Evolutionary conservation across 2,797 vertebrate species (phyloP).

Genomic region (Myotis vivesi): DNA sequence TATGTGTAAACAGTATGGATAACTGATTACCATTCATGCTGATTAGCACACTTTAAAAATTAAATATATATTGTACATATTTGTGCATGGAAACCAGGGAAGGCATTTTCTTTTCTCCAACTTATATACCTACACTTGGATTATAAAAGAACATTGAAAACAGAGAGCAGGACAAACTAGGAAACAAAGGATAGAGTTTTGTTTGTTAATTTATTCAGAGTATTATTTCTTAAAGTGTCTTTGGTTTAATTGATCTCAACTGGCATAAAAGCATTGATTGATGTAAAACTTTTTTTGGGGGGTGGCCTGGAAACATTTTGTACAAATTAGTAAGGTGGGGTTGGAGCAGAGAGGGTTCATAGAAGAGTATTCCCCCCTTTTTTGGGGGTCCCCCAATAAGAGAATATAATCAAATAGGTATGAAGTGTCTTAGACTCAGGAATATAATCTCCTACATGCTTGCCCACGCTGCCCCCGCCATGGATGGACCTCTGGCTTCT

Average conservation of each 20-base stretch:
- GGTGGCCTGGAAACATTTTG: not conserved
- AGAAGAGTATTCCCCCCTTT: not conserved
- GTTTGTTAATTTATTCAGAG: not conserved
- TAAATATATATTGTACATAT: not conserved
- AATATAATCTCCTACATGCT: not conserved
- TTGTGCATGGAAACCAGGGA: not conserved
- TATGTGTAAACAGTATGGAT: not conserved
- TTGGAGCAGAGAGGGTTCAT: not conserved
- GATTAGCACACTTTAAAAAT: not conserved
- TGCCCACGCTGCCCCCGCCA: not conserved
- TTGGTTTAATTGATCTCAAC: not conserved
- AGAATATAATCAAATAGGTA: not conserved
- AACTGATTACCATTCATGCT: not conserved
- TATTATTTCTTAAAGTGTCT: not conserved
- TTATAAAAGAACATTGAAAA: not conserved
- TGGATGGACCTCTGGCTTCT: not conserved
- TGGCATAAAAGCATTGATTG: not conserved
- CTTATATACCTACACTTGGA: not conserved
- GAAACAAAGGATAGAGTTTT: slow-evolving; percentile 29
- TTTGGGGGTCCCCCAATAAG: not conserved
- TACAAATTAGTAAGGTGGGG: not conserved
- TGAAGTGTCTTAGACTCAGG: not conserved
- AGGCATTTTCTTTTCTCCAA: not conserved
- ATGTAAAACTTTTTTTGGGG: not conserved
- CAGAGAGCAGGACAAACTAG: not conserved